A percentile compares a stretch with the other conserved stretches of the same genome.
Conservation (phyloP, 2,888 invertebrate genomes). For the Stenchaetothrips biformis region DNA sequence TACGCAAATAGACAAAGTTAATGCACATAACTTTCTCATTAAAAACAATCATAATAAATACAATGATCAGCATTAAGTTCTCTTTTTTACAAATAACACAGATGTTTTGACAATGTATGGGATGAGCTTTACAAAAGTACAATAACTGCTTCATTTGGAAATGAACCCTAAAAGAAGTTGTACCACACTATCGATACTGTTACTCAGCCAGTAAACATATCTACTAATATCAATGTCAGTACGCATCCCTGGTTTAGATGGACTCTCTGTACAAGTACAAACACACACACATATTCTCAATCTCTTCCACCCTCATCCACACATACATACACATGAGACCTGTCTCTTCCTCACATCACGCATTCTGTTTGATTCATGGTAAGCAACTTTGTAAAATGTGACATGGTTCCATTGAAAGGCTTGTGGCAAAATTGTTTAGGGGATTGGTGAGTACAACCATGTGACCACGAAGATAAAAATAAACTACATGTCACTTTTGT, state of each 20-base stretch:
- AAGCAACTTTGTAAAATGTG: conserved; percentile 15
- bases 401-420: neutral
- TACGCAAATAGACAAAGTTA: conserved; percentile 31
- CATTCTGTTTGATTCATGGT: conserved; percentile 19
- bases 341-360: neutral
- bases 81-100: conserved; percentile 36
- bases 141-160: conserved; percentile 16
- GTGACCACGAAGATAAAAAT: neutral
- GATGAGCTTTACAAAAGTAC: conserved; percentile 23
- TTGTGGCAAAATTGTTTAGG: neutral
- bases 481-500: conserved; percentile 16
- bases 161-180: conserved; percentile 19
- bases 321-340: neutral
- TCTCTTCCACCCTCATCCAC: conserved; percentile 13
- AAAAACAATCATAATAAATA: conserved; percentile 37
- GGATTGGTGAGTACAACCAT: neutral
- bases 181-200: conserved; percentile 23
- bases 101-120: conserved; percentile 32
- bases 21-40: conserved; percentile 30
- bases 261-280: conserved; percentile 23
- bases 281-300: conserved; percentile 7
- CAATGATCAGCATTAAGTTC: conserved; percentile 34
- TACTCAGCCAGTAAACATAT: conserved; percentile 19
- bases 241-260: conserved; percentile 20
- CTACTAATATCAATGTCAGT: conserved; percentile 23